Base-by-base conservation (phyloP, 2,888 invertebrate species). In the Hemaris fuciformis region DNA sequence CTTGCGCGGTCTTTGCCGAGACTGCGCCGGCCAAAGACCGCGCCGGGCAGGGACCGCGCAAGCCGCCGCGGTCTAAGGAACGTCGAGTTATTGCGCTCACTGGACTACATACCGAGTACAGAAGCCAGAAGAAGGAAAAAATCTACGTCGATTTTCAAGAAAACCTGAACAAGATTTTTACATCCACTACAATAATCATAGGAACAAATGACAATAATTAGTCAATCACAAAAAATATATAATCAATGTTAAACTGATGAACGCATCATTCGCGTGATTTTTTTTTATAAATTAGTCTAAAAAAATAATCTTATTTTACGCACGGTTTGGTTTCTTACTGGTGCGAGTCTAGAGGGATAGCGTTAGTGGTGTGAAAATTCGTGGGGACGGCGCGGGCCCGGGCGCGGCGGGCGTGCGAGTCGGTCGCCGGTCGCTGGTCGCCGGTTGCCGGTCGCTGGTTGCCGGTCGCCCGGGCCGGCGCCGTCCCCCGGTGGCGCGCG, bases 201-300 rank as follows among this genome's bases (percentile, higher is more conserved):
- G 91, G 91, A 92, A 92, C 91, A 89, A 86, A 88, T 86, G 87
- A 89, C 84, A 88, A 85, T 83, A 87, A 88, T 87, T 88, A 89
- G 88, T 91, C 88, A 89, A 91, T 91, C 91, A 91, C 90, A 89
- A 87, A 84, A 83, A 73, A 79, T 25, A 57, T 59, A 79, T 74
- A 83, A 89, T 87, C 83, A 87, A 85, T 87, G 82, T 87, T 84
- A 85, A 88, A 85, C 80, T 83, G 85, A 84, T 86, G 75, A 81
- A 84, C 89, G 89, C 88, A 76, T 80, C 79, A 87, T 85, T 87
- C 75, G 89, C 89, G 91, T 83, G 75, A 66, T 75, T 77, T 71
- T 64, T 67, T 68, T 81, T 77, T 75, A 84, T 84, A 82, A 87
- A 83, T 85, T 85, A 85, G 79, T 85, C 84, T 85, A 84, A 81